A percentile compares a stretch with the other conserved stretches of the same genome.
Evolutionary conservation across 2,113 vertebrate species (phyloP).

Genomic region (Equus quagga): DNA sequence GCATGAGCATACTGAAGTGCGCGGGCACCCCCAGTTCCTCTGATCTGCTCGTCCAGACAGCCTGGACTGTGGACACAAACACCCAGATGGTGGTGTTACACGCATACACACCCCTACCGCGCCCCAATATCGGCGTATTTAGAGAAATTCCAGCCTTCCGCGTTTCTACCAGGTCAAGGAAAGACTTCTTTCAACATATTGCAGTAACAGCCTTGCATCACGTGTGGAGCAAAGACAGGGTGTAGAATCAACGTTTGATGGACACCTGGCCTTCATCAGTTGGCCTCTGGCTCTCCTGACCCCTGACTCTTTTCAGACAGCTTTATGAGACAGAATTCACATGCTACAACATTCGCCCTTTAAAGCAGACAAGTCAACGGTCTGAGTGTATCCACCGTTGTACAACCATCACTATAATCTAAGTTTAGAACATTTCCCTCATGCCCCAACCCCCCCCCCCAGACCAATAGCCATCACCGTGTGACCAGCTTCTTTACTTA

Average conservation of each 20-base stretch:
- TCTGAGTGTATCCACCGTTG: neutral
- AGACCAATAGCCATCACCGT: neutral
- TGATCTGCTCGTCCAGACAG: neutral
- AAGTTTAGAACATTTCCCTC: conserved; percentile 30
- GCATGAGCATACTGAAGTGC: neutral
- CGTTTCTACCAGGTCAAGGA: neutral
- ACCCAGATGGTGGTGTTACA: neutral
- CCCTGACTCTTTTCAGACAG: neutral
- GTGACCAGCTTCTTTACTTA: neutral
- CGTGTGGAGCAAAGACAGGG: neutral
- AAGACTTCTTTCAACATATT: neutral
- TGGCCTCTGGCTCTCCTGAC: neutral
- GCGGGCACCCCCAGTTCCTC: neutral
- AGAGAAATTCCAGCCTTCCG: neutral
- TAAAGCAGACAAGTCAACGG: neutral
- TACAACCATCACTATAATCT: neutral
- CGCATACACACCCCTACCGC: neutral
- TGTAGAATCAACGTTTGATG: neutral
- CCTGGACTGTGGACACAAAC: neutral
- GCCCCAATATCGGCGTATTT: neutral
- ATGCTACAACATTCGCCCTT: neutral
- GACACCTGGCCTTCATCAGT: neutral
- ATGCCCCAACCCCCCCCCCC: no score
- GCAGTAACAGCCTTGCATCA: neutral
- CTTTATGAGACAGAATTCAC: neutral